These are phyloP conservation scores for Chlorocebus sabaeus DNA, from an alignment of 2,113 vertebrate genomes.

Conservation along the genomic window DNA sequence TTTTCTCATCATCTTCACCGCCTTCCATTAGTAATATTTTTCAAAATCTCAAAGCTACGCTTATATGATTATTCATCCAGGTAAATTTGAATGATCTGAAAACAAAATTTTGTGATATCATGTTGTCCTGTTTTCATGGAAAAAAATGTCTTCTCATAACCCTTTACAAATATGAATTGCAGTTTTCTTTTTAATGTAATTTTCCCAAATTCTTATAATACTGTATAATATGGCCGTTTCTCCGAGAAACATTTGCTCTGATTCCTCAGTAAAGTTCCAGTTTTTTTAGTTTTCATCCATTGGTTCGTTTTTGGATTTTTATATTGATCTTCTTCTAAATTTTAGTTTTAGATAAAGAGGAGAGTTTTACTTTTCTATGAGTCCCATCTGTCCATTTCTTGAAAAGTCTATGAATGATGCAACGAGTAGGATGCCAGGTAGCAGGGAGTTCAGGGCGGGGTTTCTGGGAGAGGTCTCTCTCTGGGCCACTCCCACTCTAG, in stretches of 20 bases:
- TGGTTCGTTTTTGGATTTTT: slow-evolving; percentile 6
- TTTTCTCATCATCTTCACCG: neutral
- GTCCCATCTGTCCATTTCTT: neutral
- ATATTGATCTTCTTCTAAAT: neutral
- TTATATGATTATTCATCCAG: neutral
- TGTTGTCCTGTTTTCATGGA: neutral
- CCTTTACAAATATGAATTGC: neutral
- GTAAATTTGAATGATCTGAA: neutral
- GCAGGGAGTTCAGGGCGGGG: neutral
- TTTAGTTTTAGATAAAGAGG: neutral
- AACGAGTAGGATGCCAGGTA: neutral
- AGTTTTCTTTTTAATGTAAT: neutral
- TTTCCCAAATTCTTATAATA: neutral
- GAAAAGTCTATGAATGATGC: neutral
- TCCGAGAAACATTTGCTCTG: neutral
- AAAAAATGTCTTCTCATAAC: neutral
- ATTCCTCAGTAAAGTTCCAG: neutral
- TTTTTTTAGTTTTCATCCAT: neutral
- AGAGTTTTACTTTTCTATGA: neutral
- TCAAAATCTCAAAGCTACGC: neutral
- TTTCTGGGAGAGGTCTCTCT: neutral
- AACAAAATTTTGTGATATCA: neutral
- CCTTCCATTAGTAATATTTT: neutral
- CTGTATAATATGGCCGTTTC: neutral
- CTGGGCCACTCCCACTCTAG: neutral